Conservation (phyloP, 2,797 vertebrate genomes). For the Delichon dasypus region DNA sequence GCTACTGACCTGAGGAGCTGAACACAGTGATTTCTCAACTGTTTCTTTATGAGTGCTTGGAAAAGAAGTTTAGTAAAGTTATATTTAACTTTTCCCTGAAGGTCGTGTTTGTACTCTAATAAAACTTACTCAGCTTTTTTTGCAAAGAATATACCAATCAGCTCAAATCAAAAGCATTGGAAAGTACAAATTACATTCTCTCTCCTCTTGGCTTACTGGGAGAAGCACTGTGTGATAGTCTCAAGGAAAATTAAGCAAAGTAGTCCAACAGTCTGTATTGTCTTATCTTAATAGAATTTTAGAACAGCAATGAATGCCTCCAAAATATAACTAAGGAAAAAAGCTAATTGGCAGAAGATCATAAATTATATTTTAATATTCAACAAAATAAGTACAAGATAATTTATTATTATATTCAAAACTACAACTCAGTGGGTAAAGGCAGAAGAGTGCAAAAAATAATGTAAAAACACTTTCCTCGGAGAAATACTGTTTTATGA, state of each 20-base stretch:
- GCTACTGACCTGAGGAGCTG: not conserved
- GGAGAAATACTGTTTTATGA: not conserved
- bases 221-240: not conserved
- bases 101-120: slow-evolving; percentile 31
- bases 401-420: slow-evolving; percentile 31
- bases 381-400: slow-evolving; percentile 19
- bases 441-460: not conserved
- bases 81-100: slow-evolving; percentile 34
- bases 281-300: slow-evolving; percentile 61
- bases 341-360: slow-evolving; percentile 38
- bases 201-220: not conserved
- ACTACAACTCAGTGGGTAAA: not conserved
- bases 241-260: slow-evolving; percentile 26
- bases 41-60: not conserved
- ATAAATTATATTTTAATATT: slow-evolving; percentile 41
- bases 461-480: not conserved
- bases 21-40: not conserved
- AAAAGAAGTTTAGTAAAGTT: slow-evolving; percentile 6
- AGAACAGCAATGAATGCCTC: not conserved
- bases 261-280: slow-evolving; percentile 3
- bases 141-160: slow-evolving; percentile 33
- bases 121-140: slow-evolving; percentile 9
- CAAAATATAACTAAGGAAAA: slow-evolving; percentile 15
- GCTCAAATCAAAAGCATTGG: slow-evolving; percentile 45
- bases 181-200: slow-evolving; percentile 37